Percentiles rank a stretch among this genome's conserved stretches.
These are phyloP conservation scores for Sphaerodactylus townsendi DNA, from an alignment of 2,113 vertebrate species.

Conservation along the genomic window DNA sequence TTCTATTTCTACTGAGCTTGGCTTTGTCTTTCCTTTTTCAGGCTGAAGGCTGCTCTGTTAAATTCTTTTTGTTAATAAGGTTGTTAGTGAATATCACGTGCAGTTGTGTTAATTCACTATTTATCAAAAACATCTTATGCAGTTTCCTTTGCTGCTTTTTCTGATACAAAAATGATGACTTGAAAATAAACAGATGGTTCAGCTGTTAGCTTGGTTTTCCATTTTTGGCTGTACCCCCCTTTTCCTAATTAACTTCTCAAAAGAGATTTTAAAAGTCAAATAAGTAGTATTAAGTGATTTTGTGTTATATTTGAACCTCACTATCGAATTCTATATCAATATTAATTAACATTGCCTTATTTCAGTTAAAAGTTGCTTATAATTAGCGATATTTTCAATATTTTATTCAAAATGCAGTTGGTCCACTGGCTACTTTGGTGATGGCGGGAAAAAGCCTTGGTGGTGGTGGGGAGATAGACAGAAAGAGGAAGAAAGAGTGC, in stretches of 20 bases:
- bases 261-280: neutral
- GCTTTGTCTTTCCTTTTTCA: neutral
- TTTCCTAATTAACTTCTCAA: slow-evolving; percentile 28
- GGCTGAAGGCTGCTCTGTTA: neutral
- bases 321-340: neutral
- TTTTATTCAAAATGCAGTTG: neutral
- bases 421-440: too few species aligned
- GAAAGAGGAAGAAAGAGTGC: too few species aligned
- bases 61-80: neutral
- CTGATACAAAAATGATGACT: neutral
- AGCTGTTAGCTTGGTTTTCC: neutral
- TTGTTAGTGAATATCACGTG: slow-evolving; percentile 2
- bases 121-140: slow-evolving; percentile 10
- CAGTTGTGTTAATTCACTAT: slow-evolving; percentile 18
- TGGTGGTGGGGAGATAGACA: too few species aligned
- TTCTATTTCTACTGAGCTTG: neutral
- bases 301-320: neutral
- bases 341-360: neutral
- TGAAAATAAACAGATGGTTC: slow-evolving; percentile 37
- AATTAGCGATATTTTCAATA: neutral
- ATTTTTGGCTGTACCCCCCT: slow-evolving; percentile 4
- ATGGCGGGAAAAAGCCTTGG: too few species aligned
- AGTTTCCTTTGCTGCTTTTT: slow-evolving; percentile 40
- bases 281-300: neutral
- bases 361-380: neutral